These are phyloP conservation scores for Gorsachius magnificus DNA, from an alignment of 2,797 vertebrate species.

Conservation along the genomic window DNA sequence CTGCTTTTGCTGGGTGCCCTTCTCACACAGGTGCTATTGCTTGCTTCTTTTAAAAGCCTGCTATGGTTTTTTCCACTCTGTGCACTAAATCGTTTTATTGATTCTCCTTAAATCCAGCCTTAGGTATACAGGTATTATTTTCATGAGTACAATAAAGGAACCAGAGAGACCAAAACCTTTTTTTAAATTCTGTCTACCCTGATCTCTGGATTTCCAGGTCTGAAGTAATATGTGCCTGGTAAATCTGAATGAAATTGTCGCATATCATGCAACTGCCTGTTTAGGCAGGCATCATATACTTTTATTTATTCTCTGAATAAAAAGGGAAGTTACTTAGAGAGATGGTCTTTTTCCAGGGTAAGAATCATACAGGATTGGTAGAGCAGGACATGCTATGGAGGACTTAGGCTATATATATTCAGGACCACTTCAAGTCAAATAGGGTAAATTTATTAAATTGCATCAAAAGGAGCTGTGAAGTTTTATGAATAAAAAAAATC, in stretches of 20 bases:
- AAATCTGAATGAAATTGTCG: not conserved
- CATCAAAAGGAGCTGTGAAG: not conserved
- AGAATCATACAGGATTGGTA: not conserved
- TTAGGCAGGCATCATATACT: not conserved
- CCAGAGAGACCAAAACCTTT: not conserved
- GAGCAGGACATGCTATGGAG: not conserved
- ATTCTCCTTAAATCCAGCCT: not conserved
- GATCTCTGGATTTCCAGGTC: not conserved
- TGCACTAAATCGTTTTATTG: not conserved
- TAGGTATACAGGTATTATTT: not conserved
- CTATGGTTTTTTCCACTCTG: not conserved
- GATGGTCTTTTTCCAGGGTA: not conserved
- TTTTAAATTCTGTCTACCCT: not conserved
- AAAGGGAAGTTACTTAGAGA: not conserved
- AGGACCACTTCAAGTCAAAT: not conserved
- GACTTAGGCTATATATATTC: not conserved
- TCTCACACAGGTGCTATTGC: not conserved
- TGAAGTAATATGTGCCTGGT: not conserved
- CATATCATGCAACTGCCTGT: not conserved
- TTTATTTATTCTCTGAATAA: not conserved
- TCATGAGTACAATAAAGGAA: not conserved
- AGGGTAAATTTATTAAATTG: not conserved
- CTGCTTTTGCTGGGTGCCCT: not conserved
- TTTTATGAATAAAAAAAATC: not conserved
- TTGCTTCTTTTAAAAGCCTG: not conserved